A percentile compares a stretch with the other conserved stretches of the same genome.
These are phyloP conservation scores for Cyanoliseus patagonus DNA, from an alignment of 2,113 vertebrate genomes.

Conservation along the genomic window DNA sequence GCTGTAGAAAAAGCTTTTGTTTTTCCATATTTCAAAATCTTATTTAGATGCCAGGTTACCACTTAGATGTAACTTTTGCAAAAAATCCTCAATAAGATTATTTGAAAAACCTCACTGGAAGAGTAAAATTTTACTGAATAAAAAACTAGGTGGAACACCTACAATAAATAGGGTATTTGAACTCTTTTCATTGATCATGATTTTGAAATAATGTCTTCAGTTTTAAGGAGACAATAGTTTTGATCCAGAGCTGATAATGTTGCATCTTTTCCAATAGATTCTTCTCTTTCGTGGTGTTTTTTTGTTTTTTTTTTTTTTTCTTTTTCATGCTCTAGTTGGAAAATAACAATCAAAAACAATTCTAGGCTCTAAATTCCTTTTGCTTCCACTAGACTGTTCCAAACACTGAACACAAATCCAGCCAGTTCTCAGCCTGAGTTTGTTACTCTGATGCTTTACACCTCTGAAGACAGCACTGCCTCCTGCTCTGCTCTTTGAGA, in stretches of 20 bases:
- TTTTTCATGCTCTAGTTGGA: neutral
- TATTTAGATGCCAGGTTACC: neutral
- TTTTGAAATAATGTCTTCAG: neutral
- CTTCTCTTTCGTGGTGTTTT: neutral
- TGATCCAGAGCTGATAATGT: neutral
- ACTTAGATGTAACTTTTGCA: neutral
- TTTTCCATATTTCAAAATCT: neutral
- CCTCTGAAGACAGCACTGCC: neutral
- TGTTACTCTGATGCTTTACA: neutral
- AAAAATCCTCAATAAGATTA: neutral
- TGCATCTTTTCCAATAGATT: neutral
- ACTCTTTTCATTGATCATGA: neutral
- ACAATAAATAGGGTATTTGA: neutral
- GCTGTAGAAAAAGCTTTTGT: neutral
- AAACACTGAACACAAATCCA: neutral
- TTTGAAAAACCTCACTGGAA: neutral
- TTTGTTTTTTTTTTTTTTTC: neutral
- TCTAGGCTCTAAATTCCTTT: neutral
- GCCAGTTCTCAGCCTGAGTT: neutral
- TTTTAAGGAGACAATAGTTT: neutral
- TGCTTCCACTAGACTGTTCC: neutral
- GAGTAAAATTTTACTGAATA: neutral
- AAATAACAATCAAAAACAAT: slow-evolving; percentile 23
- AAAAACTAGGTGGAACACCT: neutral
- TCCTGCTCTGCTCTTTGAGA: neutral